Conservation (phyloP, 92 coral and sea anemone species). For the Blastomussa wellsi region DNA sequence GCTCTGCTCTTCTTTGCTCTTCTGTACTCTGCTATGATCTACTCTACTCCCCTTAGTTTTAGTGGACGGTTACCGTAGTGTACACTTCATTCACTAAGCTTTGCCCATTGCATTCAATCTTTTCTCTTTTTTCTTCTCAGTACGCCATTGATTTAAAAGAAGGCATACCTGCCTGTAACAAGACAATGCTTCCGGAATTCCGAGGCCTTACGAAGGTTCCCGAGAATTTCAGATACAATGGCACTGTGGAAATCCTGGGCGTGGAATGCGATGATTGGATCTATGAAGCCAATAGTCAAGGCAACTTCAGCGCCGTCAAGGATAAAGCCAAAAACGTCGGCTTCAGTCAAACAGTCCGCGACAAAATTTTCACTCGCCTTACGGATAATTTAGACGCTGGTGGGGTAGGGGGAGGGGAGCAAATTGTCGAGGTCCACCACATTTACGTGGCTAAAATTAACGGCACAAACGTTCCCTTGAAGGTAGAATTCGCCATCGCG, state of each 20-base stretch:
- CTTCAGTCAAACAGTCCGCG: slow-evolving; percentile 35
- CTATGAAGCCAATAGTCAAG: slow-evolving; percentile 35
- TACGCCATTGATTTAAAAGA: slow-evolving; percentile 31
- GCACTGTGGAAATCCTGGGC: slow-evolving; percentile 55
- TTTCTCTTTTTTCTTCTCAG: neutral
- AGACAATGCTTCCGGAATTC: slow-evolving; percentile 40
- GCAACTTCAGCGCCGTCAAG: slow-evolving; percentile 36
- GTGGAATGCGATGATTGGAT: slow-evolving; percentile 64
- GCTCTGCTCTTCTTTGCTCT: neutral
- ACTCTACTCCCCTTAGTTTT: too few species aligned
- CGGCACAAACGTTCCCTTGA: slow-evolving; percentile 51
- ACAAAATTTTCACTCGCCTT: slow-evolving; percentile 30
- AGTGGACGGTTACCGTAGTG: too few species aligned
- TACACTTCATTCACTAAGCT: too few species aligned
- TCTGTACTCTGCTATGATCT: neutral
- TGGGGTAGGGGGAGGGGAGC: neutral
- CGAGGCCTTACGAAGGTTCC: slow-evolving; percentile 54
- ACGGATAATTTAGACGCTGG: neutral
- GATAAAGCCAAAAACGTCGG: slow-evolving; percentile 32
- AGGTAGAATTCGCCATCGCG: slow-evolving; percentile 49
- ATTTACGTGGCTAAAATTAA: slow-evolving; percentile 43
- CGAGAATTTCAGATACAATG: slow-evolving; percentile 57
- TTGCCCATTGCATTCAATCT: too few species aligned
- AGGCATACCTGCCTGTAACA: slow-evolving; percentile 30
- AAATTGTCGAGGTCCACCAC: slow-evolving; percentile 35